Conservation (phyloP, 2,888 invertebrate species). For the Netelia inedita region DNA sequence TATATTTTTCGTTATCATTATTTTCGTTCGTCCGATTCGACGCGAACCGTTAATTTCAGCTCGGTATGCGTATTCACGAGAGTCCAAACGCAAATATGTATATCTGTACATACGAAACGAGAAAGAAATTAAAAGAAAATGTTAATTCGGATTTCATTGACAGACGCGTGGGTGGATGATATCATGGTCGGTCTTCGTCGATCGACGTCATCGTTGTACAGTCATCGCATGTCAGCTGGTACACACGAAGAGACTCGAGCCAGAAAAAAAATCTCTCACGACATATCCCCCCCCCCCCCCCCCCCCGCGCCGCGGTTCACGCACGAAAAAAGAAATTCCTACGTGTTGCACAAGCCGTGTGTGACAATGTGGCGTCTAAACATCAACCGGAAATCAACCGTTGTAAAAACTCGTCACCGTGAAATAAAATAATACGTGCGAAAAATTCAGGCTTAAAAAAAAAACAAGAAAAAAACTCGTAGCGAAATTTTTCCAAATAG, state of each 20-base stretch:
- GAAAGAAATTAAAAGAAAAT: conserved; percentile 10
- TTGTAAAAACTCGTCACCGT: background rate
- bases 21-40: background rate
- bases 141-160: conserved; percentile 51
- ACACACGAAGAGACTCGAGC: conserved; percentile 29
- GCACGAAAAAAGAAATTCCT: conserved; percentile 12
- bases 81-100: background rate
- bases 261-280: conserved; percentile 34
- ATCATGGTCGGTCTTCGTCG: conserved; percentile 58
- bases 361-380: conserved; percentile 2
- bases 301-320: background rate
- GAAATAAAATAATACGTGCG: background rate
- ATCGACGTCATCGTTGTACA: conserved; percentile 66
- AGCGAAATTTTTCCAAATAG: background rate
- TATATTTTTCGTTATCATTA: background rate
- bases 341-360: conserved; percentile 1
- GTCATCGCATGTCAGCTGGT: conserved; percentile 68
- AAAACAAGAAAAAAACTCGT: background rate
- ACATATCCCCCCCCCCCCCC: background rate
- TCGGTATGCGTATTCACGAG: background rate
- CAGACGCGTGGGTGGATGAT: conserved; percentile 65
- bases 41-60: background rate
- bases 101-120: background rate
- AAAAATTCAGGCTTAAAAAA: background rate
- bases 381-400: background rate